These are phyloP conservation scores for Brachyistius frenatus DNA, from an alignment of 2,113 vertebrate species.

Conservation along the genomic window DNA sequence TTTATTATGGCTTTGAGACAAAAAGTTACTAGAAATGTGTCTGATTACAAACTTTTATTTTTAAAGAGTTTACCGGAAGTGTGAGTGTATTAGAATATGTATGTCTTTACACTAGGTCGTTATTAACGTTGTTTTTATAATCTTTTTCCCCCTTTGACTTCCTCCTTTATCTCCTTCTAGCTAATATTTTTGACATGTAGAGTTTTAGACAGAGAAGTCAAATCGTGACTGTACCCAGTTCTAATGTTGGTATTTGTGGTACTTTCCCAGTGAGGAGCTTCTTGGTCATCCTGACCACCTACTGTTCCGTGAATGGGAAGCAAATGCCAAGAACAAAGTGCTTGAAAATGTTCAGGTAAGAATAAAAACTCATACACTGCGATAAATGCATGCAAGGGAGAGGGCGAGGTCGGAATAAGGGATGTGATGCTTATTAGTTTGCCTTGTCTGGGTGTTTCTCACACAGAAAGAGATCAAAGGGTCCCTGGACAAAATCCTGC, in stretches of 20 bases:
- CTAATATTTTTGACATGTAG: not conserved
- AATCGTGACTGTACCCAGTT: not conserved
- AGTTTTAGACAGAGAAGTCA: not conserved
- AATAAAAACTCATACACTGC: not conserved
- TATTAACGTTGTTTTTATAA: no score
- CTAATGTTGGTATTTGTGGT: slow-evolving; percentile 8
- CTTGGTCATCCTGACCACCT: not conserved
- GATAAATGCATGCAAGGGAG: no score
- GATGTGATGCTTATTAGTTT: no score
- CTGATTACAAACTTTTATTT: no score
- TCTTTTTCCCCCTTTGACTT: no score
- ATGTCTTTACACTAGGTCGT: no score
- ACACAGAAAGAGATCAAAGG: not conserved
- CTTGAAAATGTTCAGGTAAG: slow-evolving; percentile 55
- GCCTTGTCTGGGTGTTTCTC: not conserved
- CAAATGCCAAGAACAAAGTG: slow-evolving; percentile 47
- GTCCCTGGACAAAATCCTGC: slow-evolving; percentile 32
- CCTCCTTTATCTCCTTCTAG: not conserved
- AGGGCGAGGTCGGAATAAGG: no score
- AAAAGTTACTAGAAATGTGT: no score
- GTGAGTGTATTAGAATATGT: no score
- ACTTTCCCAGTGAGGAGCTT: slow-evolving; percentile 52
- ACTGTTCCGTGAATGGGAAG: slow-evolving; percentile 34
- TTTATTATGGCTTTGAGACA: no score
- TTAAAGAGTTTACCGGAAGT: no score